These are phyloP conservation scores for Andricus quercusramuli DNA, from an alignment of 2,888 invertebrate species.

Conservation along the genomic window DNA sequence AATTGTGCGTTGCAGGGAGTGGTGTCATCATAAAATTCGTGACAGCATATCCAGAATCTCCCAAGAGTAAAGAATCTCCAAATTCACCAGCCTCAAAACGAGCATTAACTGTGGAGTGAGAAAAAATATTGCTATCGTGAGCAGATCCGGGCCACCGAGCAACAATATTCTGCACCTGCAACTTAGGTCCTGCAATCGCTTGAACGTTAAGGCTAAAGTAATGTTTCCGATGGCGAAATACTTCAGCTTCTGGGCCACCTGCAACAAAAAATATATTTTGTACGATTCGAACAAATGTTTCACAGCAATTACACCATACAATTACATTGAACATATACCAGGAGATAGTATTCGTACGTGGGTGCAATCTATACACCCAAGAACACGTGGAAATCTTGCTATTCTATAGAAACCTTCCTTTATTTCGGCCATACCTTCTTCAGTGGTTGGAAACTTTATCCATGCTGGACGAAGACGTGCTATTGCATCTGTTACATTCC, in stretches of 20 bases:
- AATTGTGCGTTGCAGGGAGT: slow-evolving; percentile 29
- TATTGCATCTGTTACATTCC: too few relatives aligned
- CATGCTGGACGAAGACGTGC: neutral
- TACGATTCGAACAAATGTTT: too few relatives aligned
- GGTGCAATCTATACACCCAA: neutral
- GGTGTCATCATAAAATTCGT: slow-evolving; percentile 41
- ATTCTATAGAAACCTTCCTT: neutral
- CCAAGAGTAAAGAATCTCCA: neutral
- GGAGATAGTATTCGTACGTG: too few relatives aligned
- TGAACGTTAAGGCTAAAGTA: too few relatives aligned
- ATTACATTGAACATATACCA: too few relatives aligned
- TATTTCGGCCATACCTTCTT: neutral
- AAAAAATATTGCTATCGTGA: slow-evolving; percentile 47
- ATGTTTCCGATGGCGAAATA: slow-evolving; percentile 51
- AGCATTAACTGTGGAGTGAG: neutral
- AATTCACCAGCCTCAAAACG: neutral
- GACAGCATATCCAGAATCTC: neutral
- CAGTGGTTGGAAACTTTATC: neutral
- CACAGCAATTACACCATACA: too few relatives aligned
- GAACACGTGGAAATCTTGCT: neutral
- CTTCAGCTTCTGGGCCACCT: neutral
- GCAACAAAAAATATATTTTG: too few relatives aligned
- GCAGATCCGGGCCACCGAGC: too few relatives aligned
- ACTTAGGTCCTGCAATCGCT: too few relatives aligned
- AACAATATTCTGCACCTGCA: too few relatives aligned